A percentile compares a stretch with the other conserved stretches of the same genome.
These are phyloP conservation scores for Gortyna flavago DNA, from an alignment of 2,888 invertebrate genomes.

Conservation along the genomic window DNA sequence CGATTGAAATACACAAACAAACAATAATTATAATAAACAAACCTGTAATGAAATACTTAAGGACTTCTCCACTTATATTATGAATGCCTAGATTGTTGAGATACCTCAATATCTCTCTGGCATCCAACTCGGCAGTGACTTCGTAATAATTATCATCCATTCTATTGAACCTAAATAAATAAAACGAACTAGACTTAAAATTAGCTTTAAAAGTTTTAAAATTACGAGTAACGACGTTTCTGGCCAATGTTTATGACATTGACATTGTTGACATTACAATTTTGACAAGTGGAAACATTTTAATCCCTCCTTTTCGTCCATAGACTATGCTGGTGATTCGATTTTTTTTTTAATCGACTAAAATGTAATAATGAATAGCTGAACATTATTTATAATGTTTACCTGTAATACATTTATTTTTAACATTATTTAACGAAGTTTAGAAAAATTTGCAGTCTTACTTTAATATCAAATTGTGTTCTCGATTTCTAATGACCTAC, in stretches of 20 bases:
- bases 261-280: background rate
- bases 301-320: background rate
- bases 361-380: background rate
- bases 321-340: background rate
- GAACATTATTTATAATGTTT: background rate
- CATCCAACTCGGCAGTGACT: conserved; percentile 90
- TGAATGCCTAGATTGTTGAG: conserved; percentile 94
- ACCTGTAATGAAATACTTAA: conserved; percentile 95
- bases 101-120: conserved; percentile 93
- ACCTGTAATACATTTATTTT: background rate
- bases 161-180: conserved; percentile 7
- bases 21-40: conserved; percentile 45
- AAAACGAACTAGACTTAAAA: conserved; percentile 23
- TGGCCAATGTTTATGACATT: background rate
- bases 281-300: background rate
- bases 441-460: background rate
- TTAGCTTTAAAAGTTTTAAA: conserved; percentile 36
- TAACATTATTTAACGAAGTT: background rate
- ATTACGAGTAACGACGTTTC: conserved; percentile 16
- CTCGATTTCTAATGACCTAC: conserved; percentile 23
- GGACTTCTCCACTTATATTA: conserved; percentile 93
- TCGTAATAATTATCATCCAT: conserved; percentile 80
- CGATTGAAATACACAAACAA: background rate
- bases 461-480: background rate
- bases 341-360: conserved; percentile 13